These are phyloP conservation scores for Phoeniculus purpureus DNA, from an alignment of 2,797 vertebrate species.

Conservation along the genomic window DNA sequence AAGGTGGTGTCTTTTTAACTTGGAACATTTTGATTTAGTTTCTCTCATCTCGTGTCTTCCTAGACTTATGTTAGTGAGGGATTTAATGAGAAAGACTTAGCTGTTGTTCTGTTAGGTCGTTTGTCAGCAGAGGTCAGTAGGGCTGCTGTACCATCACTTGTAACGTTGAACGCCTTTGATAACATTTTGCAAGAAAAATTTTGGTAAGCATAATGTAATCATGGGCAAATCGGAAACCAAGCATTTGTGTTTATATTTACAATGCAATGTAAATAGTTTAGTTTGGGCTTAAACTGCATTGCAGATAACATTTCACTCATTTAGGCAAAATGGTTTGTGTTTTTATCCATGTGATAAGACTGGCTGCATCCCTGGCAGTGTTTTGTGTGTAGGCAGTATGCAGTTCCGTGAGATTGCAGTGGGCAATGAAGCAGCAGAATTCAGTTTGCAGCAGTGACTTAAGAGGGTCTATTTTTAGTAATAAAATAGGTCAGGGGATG, in stretches of 20 bases:
- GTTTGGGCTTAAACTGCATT: background rate
- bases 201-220: background rate
- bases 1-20: background rate
- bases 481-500: slow-evolving; percentile 90
- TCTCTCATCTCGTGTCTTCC: background rate
- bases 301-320: background rate
- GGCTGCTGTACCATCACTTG: background rate
- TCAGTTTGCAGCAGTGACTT: slow-evolving; percentile 86
- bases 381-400: slow-evolving; percentile 64
- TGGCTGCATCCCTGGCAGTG: slow-evolving; percentile 16
- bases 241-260: background rate
- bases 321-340: background rate
- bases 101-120: background rate
- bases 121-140: background rate
- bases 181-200: background rate
- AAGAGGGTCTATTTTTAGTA: slow-evolving; percentile 92
- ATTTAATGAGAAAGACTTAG: background rate
- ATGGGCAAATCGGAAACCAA: background rate
- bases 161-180: background rate
- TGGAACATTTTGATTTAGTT: background rate
- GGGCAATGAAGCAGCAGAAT: slow-evolving; percentile 88
- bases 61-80: background rate
- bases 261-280: background rate
- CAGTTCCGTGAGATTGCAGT: slow-evolving; percentile 74
- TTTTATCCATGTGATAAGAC: background rate